A percentile compares a stretch with the other conserved stretches of the same genome.
Conservation (phyloP, 2,888 invertebrate species). For the Dicranocentrus wangi region DNA sequence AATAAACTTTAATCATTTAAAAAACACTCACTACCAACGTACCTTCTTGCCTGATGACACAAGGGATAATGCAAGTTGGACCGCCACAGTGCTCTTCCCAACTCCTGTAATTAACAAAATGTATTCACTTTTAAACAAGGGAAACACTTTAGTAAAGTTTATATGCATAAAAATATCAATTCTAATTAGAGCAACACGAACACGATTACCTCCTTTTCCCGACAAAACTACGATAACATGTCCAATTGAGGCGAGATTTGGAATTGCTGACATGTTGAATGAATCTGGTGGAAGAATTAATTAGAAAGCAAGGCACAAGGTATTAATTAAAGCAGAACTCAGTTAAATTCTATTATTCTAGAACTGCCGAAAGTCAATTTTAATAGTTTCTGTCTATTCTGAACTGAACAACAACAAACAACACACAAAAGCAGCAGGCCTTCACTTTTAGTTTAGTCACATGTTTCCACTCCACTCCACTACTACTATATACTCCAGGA, state of each 20-base stretch:
- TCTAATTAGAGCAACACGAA: neutral
- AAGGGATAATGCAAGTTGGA: conserved; percentile 90
- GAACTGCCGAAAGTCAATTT: too few relatives aligned
- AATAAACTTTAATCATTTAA: neutral
- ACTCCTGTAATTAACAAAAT: conserved; percentile 77
- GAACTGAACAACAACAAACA: neutral
- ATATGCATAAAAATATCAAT: neutral
- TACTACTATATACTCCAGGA: too few relatives aligned
- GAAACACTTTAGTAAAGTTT: neutral
- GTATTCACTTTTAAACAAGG: neutral
- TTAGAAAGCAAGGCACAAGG: too few relatives aligned
- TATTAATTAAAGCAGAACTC: too few relatives aligned
- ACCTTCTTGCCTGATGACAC: conserved; percentile 88
- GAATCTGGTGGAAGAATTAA: too few relatives aligned
- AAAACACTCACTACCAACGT: conserved; percentile 51
- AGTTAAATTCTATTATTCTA: too few relatives aligned
- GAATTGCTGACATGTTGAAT: conserved; percentile 12
- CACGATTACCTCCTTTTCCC: conserved; percentile 89
- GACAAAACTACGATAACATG: conserved; percentile 93
- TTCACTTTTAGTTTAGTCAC: too few relatives aligned
- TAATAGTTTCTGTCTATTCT: too few relatives aligned
- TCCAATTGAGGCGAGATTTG: conserved; percentile 82
- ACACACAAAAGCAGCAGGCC: neutral
- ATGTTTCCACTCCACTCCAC: too few relatives aligned
- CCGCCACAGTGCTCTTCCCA: conserved; percentile 97